Conservation (phyloP, 92 coral and sea anemone genomes). For the Montipora capitata region DNA sequence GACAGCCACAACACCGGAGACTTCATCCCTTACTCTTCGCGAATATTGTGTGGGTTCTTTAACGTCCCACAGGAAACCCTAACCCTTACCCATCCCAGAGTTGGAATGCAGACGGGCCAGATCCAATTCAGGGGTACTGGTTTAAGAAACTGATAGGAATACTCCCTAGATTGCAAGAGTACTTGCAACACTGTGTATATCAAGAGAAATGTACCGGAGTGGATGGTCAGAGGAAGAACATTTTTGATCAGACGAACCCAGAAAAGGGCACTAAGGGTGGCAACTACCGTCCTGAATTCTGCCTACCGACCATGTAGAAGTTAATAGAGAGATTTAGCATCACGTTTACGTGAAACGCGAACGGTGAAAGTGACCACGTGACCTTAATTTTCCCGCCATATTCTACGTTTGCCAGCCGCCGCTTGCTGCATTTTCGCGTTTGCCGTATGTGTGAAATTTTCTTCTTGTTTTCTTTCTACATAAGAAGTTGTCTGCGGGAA, state of each 20-base stretch:
- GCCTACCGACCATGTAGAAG: constrained; percentile 33
- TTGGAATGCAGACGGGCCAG: constrained; percentile 72
- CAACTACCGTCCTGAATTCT: constrained; percentile 39
- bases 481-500: no score
- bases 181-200: constrained; percentile 31
- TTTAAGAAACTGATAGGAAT: constrained; percentile 30
- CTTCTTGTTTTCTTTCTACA: no score
- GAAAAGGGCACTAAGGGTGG: constrained; percentile 21
- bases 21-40: no score
- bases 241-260: background rate
- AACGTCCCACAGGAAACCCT: no score
- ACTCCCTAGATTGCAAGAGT: constrained; percentile 5
- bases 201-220: constrained; percentile 15
- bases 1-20: no score
- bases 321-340: background rate
- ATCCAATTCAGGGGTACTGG: constrained; percentile 56
- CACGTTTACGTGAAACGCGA: constrained; percentile 2
- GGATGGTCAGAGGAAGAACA: constrained; percentile 2
- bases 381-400: background rate
- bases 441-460: no score
- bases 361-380: constrained; percentile 5
- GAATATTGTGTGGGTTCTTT: no score
- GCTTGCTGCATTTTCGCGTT: no score
- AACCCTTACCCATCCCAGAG: background rate
- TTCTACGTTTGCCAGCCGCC: background rate